Evolutionary conservation across 2,797 vertebrate species (phyloP).

Genomic region (Schizothorax lantsangensis): DNA sequence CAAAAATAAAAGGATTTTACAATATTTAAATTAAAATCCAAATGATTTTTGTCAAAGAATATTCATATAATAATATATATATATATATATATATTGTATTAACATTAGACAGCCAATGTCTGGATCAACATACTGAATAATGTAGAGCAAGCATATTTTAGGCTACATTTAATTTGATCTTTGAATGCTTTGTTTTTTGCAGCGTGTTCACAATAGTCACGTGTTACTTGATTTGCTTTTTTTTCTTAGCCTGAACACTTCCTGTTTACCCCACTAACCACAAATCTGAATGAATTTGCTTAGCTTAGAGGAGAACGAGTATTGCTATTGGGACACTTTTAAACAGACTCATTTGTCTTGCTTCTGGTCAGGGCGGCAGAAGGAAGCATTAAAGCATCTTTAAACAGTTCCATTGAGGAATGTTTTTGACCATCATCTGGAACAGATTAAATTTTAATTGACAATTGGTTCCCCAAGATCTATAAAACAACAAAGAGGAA

Average conservation of each 20-base stretch:
- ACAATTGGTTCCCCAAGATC: conserved; percentile 4
- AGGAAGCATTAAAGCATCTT: conserved; percentile 2
- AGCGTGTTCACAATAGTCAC: neutral
- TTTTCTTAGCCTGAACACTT: neutral
- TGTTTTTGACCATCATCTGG: conserved; percentile 22
- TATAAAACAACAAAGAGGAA: conserved; percentile 26
- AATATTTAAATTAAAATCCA: neutral
- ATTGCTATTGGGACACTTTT: conserved; percentile 18
- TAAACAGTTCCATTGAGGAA: neutral
- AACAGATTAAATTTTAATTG: conserved; percentile 10
- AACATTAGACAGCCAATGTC: neutral
- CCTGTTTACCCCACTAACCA: conserved; percentile 14
- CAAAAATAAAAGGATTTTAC: neutral
- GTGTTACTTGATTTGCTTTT: neutral
- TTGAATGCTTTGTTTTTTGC: neutral
- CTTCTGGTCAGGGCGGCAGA: conserved; percentile 1
- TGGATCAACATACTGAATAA: neutral
- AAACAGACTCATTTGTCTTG: conserved; percentile 1
- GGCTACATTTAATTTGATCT: neutral
- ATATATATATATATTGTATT: neutral
- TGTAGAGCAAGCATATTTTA: neutral
- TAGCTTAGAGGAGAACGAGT: neutral
- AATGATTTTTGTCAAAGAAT: neutral
- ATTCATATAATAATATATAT: neutral
- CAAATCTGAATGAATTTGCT: conserved; percentile 12